Evolutionary conservation across 35 echinoderm and acorn worm genomes (phyloP), one percentile per base, ranked within the genome.

Genomic region (Amphiura filiformis): DNA sequence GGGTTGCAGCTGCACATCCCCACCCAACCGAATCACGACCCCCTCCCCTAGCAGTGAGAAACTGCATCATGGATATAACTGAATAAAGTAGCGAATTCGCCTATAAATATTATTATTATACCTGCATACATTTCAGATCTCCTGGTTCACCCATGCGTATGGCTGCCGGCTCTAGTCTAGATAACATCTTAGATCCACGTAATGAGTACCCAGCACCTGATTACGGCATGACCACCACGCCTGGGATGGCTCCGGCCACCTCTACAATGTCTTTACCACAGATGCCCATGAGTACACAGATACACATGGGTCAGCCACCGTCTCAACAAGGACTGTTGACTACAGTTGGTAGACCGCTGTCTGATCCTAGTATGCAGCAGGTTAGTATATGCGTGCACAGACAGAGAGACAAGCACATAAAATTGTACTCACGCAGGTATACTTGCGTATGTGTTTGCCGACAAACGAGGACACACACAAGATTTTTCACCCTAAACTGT

Each of bases 121-220:
- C n/a, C n/a, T n/a, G n/a, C n/a, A n/a, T n/a, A n/a, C n/a, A n/a
- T n/a, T 70, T 17, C 75, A 65, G 22, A 20, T 31, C 65, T 0
- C 65, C 76, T 22, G 56, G 39, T 35, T 65, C 85, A 14, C 85
- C 65, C 31, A 65, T 77, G 57, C 33, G 35, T 82, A 78, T 17
- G 47, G 70, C 34, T 37, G 77, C 84, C 1, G 39, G 39, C 22
- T 81, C 86, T 41, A 95, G 93, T 81, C 84, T 91, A 38, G 90
- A 91, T 44, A 96, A 92, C 82, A 80, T 92, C 30, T 52, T 70
- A 38, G 44, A 78, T 23, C 13, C 79, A 40, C 57, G 94, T 7
- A 84, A 86, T 34, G 86, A 92, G 39, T 96, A 96, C 82, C 94
- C 94, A 3, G 86, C 90, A 56, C 94, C 94, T 0, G 94, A 96